Conservation (phyloP, 2,113 vertebrate species). For the Toxotes chatareus region DNA sequence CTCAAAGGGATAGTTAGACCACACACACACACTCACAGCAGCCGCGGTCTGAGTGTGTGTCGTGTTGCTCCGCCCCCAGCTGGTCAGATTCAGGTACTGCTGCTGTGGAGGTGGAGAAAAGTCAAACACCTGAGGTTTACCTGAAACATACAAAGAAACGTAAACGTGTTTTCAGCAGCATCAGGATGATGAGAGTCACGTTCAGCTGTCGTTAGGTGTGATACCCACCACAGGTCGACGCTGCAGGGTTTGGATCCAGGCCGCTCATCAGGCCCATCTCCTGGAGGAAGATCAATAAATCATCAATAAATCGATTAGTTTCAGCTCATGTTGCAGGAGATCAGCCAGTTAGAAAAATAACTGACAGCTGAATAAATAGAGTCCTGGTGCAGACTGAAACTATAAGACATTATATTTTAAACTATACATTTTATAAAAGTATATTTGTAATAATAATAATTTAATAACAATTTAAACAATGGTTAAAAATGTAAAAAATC, state of each 20-base stretch:
- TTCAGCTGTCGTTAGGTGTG: neutral
- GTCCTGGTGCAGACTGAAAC: neutral
- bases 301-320: neutral
- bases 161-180: neutral
- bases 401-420: too few species aligned
- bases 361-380: too few species aligned
- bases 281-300: slow-evolving; percentile 17
- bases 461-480: too few species aligned
- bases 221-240: neutral
- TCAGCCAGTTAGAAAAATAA: too few species aligned
- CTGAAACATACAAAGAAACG: slow-evolving; percentile 4
- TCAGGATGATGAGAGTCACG: neutral
- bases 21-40: slow-evolving; percentile 21
- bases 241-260: neutral
- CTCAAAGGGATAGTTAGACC: slow-evolving; percentile 11
- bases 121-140: neutral
- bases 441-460: too few species aligned
- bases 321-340: neutral
- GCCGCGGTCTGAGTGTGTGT: neutral
- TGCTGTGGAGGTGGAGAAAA: slow-evolving; percentile 28
- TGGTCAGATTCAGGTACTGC: slow-evolving; percentile 40
- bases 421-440: too few species aligned
- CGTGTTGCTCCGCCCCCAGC: slow-evolving; percentile 20
- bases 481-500: too few species aligned
- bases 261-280: neutral